Percentiles rank a stretch among this genome's conserved stretches.
These are phyloP conservation scores for Oligia latruncula DNA, from an alignment of 2,888 invertebrate species.

Conservation along the genomic window DNA sequence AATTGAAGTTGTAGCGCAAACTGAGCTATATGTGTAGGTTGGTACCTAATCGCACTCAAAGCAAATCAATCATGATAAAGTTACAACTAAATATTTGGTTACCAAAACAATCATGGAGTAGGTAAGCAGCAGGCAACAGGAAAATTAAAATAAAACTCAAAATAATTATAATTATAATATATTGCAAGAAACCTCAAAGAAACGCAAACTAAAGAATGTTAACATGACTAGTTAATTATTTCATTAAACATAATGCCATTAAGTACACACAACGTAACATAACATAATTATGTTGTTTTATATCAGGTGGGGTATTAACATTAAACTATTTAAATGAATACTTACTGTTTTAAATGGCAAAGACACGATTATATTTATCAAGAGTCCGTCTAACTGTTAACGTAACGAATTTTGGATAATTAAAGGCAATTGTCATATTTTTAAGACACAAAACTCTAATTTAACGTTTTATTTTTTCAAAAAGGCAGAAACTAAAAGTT, in stretches of 20 bases:
- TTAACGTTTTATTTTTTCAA: background rate
- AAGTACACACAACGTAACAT: conserved; percentile 56
- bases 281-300: conserved; percentile 14
- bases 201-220: conserved; percentile 40
- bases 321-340: conserved; percentile 20
- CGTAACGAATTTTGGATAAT: background rate
- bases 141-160: conserved; percentile 39
- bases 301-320: conserved; percentile 51
- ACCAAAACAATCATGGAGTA: background rate
- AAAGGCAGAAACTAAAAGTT: no score
- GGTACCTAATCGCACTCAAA: background rate
- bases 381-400: background rate
- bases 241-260: conserved; percentile 55
- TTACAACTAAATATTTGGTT: background rate
- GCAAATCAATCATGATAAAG: background rate
- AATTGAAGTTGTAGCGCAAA: no score
- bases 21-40: no score
- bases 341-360: conserved; percentile 25
- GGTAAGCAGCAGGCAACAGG: background rate
- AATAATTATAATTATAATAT: conserved; percentile 24
- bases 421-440: background rate
- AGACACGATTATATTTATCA: background rate
- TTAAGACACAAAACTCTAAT: background rate
- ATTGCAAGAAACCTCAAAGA: conserved; percentile 39
- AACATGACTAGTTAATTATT: conserved; percentile 59